Evolutionary conservation across 1,140 invertebrate species (phyloP), one percentile per base, ranked within the genome.

Genomic region (Apocrypta bakeri): DNA sequence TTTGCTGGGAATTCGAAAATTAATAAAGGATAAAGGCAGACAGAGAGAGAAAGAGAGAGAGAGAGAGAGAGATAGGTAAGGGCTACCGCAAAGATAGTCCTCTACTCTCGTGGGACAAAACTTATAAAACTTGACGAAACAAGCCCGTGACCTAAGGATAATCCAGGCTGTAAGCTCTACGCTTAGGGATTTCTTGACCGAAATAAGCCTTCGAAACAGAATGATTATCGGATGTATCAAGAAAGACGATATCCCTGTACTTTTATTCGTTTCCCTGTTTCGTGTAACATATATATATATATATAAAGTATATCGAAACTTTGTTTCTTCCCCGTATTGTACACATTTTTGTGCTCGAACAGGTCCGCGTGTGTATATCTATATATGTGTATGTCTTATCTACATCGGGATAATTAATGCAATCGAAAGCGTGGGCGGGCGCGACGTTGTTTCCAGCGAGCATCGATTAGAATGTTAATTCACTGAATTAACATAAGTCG

Each of bases 391-490:
- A 31, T 17, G 63, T 25, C 1, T 48, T 48, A 48, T 17, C 3
- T 63, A 9, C 25, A 21, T 17, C 11, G 1, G 21, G 21, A 79
- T 71, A 79, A 56, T 68, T 33, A 63, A 72, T 27, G 33, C 25
- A 81, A 81, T 64, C 7, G 48, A 29, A 81, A 56, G 37, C 63
- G 40, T 17, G 25, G 11, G 37, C 21, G 6, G 40, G 40, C 9
- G 68, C 14, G 29, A 29, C 31, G 17, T 3, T 37, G 31, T 31
- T 64, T 25, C 21, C 48, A 1, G 17, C 42, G 37, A 0, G 14
- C 37, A 66, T 25, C 37, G 40, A 68, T 68, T 75, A 25, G 56
- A 64, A 74, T 81, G 68, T 40, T 81, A 74, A 81, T 73, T 73
- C 72, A 0, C 31, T 21, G 37, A 24, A 33, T 31, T 75, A 75